Conservation (phyloP, 2,888 invertebrate species). For the Metacarcinus magister region DNA sequence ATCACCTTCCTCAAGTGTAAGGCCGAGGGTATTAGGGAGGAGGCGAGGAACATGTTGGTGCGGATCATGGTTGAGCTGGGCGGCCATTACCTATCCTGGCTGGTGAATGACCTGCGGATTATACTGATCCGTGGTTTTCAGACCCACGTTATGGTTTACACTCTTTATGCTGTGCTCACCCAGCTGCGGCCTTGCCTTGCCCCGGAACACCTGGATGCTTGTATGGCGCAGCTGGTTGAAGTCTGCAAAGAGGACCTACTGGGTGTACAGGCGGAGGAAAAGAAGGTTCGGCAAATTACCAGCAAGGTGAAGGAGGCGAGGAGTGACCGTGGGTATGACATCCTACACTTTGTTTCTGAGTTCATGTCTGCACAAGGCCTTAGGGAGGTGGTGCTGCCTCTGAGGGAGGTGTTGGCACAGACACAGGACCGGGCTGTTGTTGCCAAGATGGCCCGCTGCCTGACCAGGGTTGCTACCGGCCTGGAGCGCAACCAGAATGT, state of each 20-base stretch:
- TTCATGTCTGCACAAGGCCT: constrained; percentile 91
- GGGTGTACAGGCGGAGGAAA: constrained; percentile 94
- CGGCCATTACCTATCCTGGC: constrained; percentile 90
- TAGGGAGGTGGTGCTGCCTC: constrained; percentile 91
- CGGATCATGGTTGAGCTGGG: constrained; percentile 95
- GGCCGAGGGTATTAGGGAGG: constrained; percentile 92
- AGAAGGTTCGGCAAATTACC: constrained; percentile 93
- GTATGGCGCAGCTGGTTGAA: constrained; percentile 91
- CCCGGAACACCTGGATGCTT: constrained; percentile 91
- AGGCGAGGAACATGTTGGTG: constrained; percentile 95
- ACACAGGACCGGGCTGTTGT: constrained; percentile 92
- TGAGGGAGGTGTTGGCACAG: constrained; percentile 90
- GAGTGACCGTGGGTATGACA: constrained; percentile 92
- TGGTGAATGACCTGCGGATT: constrained; percentile 92
- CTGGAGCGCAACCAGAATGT: constrained; percentile 93
- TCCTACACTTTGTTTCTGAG: constrained; percentile 92
- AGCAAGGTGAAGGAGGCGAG: constrained; percentile 88
- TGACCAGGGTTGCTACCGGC: constrained; percentile 92
- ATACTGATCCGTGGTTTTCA: constrained; percentile 95
- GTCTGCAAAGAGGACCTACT: constrained; percentile 85
- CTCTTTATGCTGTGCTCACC: constrained; percentile 92
- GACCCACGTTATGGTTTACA: constrained; percentile 94
- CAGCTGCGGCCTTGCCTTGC: constrained; percentile 90
- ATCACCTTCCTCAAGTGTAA: constrained; percentile 96
- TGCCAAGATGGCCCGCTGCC: constrained; percentile 91